Evolutionary conservation across 2,113 vertebrate genomes (phyloP), one percentile per base, ranked within the genome.

Genomic region (Leiothrix lutea): DNA sequence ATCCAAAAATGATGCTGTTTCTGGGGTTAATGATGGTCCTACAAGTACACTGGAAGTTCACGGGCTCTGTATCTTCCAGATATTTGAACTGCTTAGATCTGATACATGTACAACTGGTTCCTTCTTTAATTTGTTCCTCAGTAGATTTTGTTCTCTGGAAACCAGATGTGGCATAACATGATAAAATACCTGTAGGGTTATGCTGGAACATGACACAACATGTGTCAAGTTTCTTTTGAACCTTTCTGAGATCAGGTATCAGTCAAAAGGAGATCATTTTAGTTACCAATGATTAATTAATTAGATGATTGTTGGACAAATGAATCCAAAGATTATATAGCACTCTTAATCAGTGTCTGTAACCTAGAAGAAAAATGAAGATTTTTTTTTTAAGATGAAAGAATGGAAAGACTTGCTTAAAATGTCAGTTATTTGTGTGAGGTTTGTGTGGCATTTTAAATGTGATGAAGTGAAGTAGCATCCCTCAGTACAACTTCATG

Each of bases 251-350:
- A 97, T 98, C 98, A 47, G 67, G 22, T 98, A 95, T 97, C 98
- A 97, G 98, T 96, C 98, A 97, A 97, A 98, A 98, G 92, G 79
- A 98, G 98, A 97, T 98, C 98, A 97, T 98, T 98, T 97, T 96
- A 98, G 98, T 97, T 95, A 98, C 97, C 97, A 97, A 98, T 98
- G 93, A 98, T 98, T 98, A 98, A 98, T 98, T 98, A 97, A 98
- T 98, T 97, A 98, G 97, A 97, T 86, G 96, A 97, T 97, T 97
- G 97, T 97, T 95, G 92, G 91, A 79, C 72, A 94, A 74, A 96
- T 88, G 90, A 96, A 97, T 96, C 80, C 92, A 91, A 96, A 97
- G 95, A 94, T 95, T 96, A 72, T 86, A 64, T 94, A 90, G 86
- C 78, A 65, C 74, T 91, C 51, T 86, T 75, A 61, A 90, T 74